Evolutionary conservation across 2,888 invertebrate genomes (phyloP).

Genomic region (Chrysolina americana): DNA sequence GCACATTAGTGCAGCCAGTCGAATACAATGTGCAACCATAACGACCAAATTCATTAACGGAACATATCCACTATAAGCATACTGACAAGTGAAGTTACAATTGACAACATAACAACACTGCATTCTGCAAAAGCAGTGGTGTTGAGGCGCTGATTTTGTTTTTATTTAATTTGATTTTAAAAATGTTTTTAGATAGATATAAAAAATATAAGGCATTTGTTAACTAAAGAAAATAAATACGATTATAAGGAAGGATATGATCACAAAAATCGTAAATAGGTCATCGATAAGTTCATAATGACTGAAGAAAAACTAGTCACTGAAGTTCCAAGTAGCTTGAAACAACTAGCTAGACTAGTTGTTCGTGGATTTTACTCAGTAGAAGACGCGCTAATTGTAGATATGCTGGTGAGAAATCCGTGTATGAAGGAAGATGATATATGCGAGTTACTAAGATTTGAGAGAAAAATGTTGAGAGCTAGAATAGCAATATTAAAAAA

Average conservation of each 20-base stretch:
- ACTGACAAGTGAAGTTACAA: no score
- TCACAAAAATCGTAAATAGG: not conserved
- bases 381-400: slow-evolving; percentile 94
- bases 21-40: no score
- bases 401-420: slow-evolving; percentile 95
- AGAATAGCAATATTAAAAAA: slow-evolving; percentile 88
- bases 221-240: not conserved
- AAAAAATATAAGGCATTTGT: no score
- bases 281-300: slow-evolving; percentile 67
- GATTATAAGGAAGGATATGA: not conserved
- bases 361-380: slow-evolving; percentile 94
- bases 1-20: no score
- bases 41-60: no score
- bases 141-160: no score
- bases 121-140: no score
- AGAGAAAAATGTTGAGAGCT: slow-evolving; percentile 92
- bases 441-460: slow-evolving; percentile 92
- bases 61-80: no score
- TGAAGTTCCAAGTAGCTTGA: slow-evolving; percentile 94
- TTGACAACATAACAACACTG: no score
- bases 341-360: slow-evolving; percentile 91
- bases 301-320: slow-evolving; percentile 85
- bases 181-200: no score
- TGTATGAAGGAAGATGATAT: slow-evolving; percentile 95
- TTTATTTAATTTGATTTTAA: no score